A percentile compares a stretch with the other conserved stretches of the same genome.
These are phyloP conservation scores for Drosophila rufa DNA, from an alignment of 1,140 invertebrate genomes.

Conservation along the genomic window DNA sequence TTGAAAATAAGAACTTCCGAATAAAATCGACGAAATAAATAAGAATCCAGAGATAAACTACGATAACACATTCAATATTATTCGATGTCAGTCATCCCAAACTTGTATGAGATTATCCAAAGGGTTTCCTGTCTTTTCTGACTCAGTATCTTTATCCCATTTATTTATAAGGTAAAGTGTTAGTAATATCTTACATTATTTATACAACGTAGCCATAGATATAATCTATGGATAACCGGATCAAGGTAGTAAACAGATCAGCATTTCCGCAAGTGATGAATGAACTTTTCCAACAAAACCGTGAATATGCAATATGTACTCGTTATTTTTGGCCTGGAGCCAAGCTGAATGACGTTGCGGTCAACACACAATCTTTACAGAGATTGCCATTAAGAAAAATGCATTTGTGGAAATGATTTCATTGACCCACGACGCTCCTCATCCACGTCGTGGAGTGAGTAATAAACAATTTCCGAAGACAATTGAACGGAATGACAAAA, in stretches of 20 bases:
- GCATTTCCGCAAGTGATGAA: conserved; percentile 48
- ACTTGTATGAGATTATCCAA: no score
- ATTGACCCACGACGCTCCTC: conserved; percentile 63
- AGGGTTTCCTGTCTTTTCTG: no score
- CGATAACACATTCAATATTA: neutral
- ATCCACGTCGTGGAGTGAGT: conserved; percentile 46
- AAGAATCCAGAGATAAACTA: no score
- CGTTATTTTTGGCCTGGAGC: conserved; percentile 48
- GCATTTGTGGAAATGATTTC: conserved; percentile 74
- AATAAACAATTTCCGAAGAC: conserved; percentile 78
- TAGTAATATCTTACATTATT: neutral
- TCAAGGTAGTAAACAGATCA: conserved; percentile 43
- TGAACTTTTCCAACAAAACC: conserved; percentile 21
- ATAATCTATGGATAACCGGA: conserved; percentile 14
- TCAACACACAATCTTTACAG: conserved; percentile 26
- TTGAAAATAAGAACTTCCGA: no score
- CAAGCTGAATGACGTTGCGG: conserved; percentile 64
- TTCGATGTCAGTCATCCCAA: no score
- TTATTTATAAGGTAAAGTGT: neutral
- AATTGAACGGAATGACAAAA: conserved; percentile 68
- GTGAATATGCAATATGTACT: conserved; percentile 17
- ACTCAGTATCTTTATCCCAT: neutral
- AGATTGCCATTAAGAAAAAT: conserved; percentile 47
- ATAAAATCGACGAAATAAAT: no score
- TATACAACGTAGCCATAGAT: neutral